Evolutionary conservation across 1,140 invertebrate species (phyloP).

Genomic region (Lucilia sericata): DNA sequence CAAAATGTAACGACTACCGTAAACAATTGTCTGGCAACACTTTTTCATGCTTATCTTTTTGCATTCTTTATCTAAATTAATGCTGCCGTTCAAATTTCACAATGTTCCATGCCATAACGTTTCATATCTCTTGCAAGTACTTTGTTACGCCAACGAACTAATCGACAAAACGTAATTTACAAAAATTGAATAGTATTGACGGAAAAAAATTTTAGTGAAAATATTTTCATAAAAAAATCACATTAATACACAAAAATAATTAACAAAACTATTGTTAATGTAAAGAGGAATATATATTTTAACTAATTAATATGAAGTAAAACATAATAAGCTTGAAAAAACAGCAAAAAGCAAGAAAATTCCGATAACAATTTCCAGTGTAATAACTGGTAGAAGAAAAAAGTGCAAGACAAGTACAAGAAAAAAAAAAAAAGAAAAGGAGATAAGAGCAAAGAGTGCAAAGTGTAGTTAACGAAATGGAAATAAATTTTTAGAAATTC

Average conservation of each 20-base stretch:
- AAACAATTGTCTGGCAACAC: too few species aligned
- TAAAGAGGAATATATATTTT: background rate
- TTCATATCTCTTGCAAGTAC: background rate
- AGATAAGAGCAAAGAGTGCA: background rate
- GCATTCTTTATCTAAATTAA: too few species aligned
- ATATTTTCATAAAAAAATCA: background rate
- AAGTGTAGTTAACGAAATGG: conserved; percentile 13
- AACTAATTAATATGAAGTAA: background rate
- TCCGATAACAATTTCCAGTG: background rate
- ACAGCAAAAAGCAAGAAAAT: background rate
- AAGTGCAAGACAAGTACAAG: conserved; percentile 11
- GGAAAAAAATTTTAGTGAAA: conserved; percentile 3
- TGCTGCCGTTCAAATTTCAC: background rate
- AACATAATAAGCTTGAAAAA: background rate
- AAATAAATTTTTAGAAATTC: conserved; percentile 39
- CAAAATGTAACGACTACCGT: too few species aligned
- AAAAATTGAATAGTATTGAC: conserved; percentile 1
- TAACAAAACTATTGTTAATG: background rate
- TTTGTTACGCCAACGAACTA: background rate
- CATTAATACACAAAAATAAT: background rate
- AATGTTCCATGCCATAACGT: background rate
- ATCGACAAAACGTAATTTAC: conserved; percentile 14
- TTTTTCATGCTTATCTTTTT: too few species aligned
- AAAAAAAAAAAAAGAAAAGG: background rate
- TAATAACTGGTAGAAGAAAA: background rate